Evolutionary conservation across 2,113 vertebrate species (phyloP).

Genomic region (Chroicocephalus ridibundus): DNA sequence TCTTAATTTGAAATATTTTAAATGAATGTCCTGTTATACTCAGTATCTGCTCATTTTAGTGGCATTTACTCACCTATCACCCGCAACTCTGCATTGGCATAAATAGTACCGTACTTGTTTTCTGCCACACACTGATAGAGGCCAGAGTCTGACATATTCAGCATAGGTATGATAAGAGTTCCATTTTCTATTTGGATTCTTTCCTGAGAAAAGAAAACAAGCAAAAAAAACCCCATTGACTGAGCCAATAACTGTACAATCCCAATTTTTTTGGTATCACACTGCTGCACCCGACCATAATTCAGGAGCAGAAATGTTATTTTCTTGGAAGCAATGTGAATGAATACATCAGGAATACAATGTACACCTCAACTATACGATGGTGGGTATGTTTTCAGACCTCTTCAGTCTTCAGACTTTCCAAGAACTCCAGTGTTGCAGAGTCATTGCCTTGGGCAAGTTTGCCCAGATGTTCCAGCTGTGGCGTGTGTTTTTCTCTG

Average conservation of each 20-base stretch:
- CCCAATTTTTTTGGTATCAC: not conserved
- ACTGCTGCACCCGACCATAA: not conserved
- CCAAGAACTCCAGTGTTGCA: not conserved
- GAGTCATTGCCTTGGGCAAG: not conserved
- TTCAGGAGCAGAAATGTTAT: not conserved
- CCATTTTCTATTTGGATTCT: conserved; percentile 83
- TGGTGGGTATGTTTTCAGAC: not conserved
- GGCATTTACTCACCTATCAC: conserved; percentile 84
- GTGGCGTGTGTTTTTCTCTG: not conserved
- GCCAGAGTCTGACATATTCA: conserved; percentile 85
- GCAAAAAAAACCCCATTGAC: not conserved
- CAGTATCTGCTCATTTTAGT: not conserved
- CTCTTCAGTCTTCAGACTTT: not conserved
- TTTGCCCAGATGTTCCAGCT: not conserved
- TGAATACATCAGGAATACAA: not conserved
- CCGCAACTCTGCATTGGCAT: conserved; percentile 86
- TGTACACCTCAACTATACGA: fast-evolving
- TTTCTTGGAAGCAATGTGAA: not conserved
- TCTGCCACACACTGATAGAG: conserved; percentile 91
- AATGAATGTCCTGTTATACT: not conserved
- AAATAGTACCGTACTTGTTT: conserved; percentile 81
- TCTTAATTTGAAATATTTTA: not conserved
- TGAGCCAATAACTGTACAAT: not conserved
- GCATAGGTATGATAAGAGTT: conserved; percentile 76
- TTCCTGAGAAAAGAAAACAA: conserved; percentile 71